Evolutionary conservation across 2,797 vertebrate species (phyloP).

Genomic region (Amblyraja radiata): DNA sequence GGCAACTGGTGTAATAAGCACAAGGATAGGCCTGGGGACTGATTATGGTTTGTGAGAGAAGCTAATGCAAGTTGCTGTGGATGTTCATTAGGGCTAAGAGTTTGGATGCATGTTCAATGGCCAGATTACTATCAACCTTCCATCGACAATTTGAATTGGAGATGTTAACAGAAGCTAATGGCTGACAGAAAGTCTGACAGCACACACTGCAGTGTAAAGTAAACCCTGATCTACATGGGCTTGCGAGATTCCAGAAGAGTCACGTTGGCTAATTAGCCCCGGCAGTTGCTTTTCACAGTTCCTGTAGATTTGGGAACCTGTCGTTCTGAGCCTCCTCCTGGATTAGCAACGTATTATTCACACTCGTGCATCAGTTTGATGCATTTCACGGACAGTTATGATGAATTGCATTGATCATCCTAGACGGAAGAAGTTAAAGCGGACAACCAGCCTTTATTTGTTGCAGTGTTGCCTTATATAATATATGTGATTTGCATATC

Average conservation of each 20-base stretch:
- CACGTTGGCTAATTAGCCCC: background rate
- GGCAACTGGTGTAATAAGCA: background rate
- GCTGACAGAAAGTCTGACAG: background rate
- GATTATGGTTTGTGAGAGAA: background rate
- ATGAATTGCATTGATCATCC: background rate
- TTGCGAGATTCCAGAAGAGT: background rate
- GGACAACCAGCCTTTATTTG: background rate
- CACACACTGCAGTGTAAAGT: too few relatives aligned
- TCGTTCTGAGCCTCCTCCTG: background rate
- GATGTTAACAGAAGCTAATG: background rate
- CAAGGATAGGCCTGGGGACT: background rate
- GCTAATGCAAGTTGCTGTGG: background rate
- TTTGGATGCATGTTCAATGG: background rate
- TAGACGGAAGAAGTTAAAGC: background rate
- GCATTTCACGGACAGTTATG: background rate
- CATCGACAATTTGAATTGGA: background rate
- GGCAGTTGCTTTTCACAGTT: background rate
- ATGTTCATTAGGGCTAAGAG: background rate
- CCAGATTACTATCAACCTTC: background rate
- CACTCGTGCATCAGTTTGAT: background rate
- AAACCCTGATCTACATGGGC: background rate
- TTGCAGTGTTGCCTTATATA: background rate
- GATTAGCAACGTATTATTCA: background rate
- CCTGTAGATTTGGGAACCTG: background rate
- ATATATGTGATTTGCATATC: background rate